phyloP scores from a whole-genome alignment of 2,888 invertebrate species.

The Strigamia crassipes region DNA sequence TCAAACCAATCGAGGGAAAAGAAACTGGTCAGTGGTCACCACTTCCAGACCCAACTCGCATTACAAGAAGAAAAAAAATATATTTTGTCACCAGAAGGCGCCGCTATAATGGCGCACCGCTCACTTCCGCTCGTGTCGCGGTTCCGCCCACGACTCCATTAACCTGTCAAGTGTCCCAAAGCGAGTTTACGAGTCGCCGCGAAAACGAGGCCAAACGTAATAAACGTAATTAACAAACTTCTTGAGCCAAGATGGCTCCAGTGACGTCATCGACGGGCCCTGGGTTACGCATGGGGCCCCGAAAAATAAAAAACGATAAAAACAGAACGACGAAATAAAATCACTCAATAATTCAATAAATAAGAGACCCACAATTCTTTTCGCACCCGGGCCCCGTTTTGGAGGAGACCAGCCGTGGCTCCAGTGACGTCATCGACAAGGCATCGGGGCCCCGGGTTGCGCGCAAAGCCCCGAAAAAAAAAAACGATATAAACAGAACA shows the following conservation, averaged over 20 bases:
- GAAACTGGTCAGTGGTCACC: slow-evolving; percentile 2
- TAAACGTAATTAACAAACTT: neutral
- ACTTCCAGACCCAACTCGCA: neutral
- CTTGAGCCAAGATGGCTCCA: neutral
- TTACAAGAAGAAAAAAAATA: neutral
- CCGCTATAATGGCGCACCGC: neutral
- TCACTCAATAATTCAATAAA: too few relatives aligned
- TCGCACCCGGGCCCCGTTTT: too few relatives aligned
- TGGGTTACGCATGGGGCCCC: too few relatives aligned
- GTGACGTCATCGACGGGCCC: neutral
- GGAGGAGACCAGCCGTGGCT: too few relatives aligned
- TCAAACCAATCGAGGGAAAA: neutral
- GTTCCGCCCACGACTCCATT: slow-evolving; percentile 30
- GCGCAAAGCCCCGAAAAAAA: too few relatives aligned
- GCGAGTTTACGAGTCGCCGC: neutral
- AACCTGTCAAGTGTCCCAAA: slow-evolving; percentile 22
- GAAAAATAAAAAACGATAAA: too few relatives aligned
- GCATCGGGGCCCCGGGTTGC: too few relatives aligned
- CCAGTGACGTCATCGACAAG: too few relatives aligned
- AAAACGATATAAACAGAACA: too few relatives aligned
- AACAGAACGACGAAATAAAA: too few relatives aligned
- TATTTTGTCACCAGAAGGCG: neutral
- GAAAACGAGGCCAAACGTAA: neutral
- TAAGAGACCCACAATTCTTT: too few relatives aligned
- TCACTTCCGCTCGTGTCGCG: slow-evolving; percentile 11